Conservation (phyloP, 2,797 vertebrate genomes). For the Ctenopoma kingsleyae region DNA sequence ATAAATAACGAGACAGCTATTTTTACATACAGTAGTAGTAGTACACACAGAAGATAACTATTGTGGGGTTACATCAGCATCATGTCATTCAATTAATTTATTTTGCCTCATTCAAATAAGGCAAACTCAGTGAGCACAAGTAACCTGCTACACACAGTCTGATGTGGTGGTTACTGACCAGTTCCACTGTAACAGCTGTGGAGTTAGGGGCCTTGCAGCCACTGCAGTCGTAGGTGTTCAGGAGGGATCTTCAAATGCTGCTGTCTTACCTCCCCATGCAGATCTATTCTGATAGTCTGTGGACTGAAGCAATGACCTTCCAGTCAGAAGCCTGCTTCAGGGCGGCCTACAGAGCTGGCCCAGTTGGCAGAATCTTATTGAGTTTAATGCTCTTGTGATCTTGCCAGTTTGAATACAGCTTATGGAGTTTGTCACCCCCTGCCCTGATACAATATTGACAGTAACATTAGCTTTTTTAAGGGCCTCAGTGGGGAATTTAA, state of each 20-base stretch:
- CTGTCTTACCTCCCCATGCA: conserved; percentile 9
- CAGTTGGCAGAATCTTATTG: not conserved
- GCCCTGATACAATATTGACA: conserved; percentile 9
- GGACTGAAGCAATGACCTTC: conserved; percentile 19
- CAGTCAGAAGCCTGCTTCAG: conserved; percentile 11
- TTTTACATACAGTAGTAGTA: conserved; percentile 25
- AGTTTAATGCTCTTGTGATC: conserved; percentile 15
- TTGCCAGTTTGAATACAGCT: conserved; percentile 10
- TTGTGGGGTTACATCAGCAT: conserved; percentile 1
- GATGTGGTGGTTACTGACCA: not conserved
- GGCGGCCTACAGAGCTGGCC: not conserved
- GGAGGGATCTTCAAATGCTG: conserved; percentile 17
- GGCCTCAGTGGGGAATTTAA: not conserved
- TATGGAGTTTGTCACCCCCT: not conserved
- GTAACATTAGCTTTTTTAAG: not conserved
- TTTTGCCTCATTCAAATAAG: conserved; percentile 3
- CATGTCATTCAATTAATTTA: not conserved
- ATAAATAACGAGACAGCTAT: conserved; percentile 37
- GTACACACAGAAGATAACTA: conserved; percentile 20
- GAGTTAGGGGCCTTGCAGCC: conserved; percentile 18
- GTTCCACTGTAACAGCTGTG: not conserved
- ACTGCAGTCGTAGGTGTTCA: conserved; percentile 8
- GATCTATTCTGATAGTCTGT: conserved; percentile 19
- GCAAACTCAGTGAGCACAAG: conserved; percentile 1
- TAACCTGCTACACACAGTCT: not conserved